phyloP scores from a whole-genome alignment of 2,888 invertebrate species.

The Hirtodrosophila trivittata region DNA sequence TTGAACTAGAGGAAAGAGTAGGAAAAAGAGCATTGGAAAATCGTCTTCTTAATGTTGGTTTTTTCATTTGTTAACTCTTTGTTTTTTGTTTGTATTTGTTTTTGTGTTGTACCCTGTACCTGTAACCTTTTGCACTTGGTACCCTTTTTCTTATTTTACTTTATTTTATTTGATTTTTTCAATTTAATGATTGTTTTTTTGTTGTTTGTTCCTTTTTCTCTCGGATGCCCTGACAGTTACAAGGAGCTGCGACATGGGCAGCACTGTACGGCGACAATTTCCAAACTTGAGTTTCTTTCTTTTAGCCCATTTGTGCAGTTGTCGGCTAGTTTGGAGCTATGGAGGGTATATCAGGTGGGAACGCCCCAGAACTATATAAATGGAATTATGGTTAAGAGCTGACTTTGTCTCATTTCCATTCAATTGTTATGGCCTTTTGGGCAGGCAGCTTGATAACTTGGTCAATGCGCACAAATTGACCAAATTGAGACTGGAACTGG shows the following conservation, averaged over 20 bases:
- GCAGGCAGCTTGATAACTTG: constrained; percentile 45
- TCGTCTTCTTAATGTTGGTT: no score
- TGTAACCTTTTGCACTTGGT: constrained; percentile 83
- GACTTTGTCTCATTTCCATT: constrained; percentile 51
- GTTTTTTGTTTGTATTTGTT: constrained; percentile 59
- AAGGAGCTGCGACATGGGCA: constrained; percentile 60
- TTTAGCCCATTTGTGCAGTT: constrained; percentile 4
- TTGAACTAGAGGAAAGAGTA: no score
- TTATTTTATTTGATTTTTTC: constrained; percentile 32
- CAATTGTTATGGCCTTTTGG: constrained; percentile 64
- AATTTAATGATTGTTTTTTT: constrained; percentile 76
- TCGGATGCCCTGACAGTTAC: constrained; percentile 69
- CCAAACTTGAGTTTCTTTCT: constrained; percentile 36
- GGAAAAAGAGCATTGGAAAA: no score
- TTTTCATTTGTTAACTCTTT: constrained; percentile 8
- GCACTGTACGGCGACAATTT: constrained; percentile 51
- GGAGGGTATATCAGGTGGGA: constrained; percentile 53
- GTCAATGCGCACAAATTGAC: constrained; percentile 56
- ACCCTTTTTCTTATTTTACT: constrained; percentile 68
- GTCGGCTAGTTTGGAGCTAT: constrained; percentile 6
- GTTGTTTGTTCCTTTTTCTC: constrained; percentile 29
- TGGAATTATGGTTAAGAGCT: constrained; percentile 27
- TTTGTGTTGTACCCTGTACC: constrained; percentile 62
- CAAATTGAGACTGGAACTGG: constrained; percentile 49
- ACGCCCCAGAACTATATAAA: constrained; percentile 54